Conservation (phyloP, 64 coral and sea anemone species). For the Pocillopora damicornis region DNA sequence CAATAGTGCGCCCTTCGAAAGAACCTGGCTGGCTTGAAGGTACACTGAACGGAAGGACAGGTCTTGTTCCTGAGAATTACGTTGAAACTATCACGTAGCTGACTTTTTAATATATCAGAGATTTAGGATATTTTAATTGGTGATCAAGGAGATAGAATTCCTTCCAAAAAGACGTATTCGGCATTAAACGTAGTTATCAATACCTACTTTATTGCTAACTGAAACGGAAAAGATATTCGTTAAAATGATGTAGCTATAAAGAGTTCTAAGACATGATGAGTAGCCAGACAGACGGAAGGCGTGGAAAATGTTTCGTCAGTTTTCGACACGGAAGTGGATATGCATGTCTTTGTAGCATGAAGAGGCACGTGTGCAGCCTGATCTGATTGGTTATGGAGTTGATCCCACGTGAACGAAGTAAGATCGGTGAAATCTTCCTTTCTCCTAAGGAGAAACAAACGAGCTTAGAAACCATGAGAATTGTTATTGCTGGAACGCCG, state of each 20-base stretch:
- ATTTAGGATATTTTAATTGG: slow-evolving; percentile 43
- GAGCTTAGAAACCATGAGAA: neutral
- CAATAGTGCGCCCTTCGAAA: slow-evolving; percentile 90
- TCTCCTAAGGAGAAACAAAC: neutral
- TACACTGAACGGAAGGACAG: slow-evolving; percentile 88
- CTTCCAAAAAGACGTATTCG: slow-evolving; percentile 8
- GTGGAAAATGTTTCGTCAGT: neutral
- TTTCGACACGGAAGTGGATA: neutral
- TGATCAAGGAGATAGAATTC: slow-evolving; percentile 9
- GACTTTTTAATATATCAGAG: neutral
- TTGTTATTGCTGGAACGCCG: neutral
- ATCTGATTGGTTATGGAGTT: neutral
- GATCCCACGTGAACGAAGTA: neutral
- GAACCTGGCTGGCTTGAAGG: slow-evolving; percentile 99
- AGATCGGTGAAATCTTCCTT: neutral
- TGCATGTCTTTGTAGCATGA: too few species aligned
- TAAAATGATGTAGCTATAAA: neutral
- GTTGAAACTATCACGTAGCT: slow-evolving; percentile 76
- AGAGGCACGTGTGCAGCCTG: neutral
- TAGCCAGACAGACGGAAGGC: neutral
- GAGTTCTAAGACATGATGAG: too few species aligned
- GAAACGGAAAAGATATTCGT: neutral
- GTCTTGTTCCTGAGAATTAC: slow-evolving; percentile 91
- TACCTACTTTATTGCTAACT: neutral
- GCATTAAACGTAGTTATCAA: neutral